A percentile compares a stretch with the other conserved stretches of the same genome.
These are phyloP conservation scores for Momotus momota DNA, from an alignment of 2,797 vertebrate genomes.

Conservation along the genomic window DNA sequence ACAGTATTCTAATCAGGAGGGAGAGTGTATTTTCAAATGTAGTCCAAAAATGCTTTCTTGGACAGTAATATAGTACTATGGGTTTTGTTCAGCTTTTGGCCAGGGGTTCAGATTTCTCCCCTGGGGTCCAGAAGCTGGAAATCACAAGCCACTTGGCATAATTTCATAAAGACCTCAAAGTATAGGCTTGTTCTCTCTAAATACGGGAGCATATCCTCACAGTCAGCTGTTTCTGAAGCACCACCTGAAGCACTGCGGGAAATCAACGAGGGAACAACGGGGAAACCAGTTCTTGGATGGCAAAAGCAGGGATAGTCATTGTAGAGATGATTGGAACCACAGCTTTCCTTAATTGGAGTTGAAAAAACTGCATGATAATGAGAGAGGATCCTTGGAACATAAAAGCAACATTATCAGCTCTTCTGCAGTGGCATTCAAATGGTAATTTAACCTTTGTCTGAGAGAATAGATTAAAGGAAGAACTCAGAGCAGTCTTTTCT, in stretches of 20 bases:
- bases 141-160: constrained; percentile 24
- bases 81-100: constrained; percentile 35
- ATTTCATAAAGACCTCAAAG: constrained; percentile 1
- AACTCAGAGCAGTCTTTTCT: background rate
- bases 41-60: constrained; percentile 57
- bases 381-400: constrained; percentile 21
- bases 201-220: background rate
- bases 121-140: constrained; percentile 27
- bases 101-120: constrained; percentile 27
- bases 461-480: constrained; percentile 43
- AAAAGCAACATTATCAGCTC: constrained; percentile 49
- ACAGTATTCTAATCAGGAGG: constrained; percentile 24
- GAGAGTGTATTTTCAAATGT: constrained; percentile 44
- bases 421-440: constrained; percentile 28
- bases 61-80: background rate
- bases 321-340: background rate
- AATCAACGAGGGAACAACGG: background rate
- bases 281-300: background rate
- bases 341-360: background rate
- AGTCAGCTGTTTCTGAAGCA: constrained; percentile 41
- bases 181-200: background rate
- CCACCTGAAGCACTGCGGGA: constrained; percentile 22
- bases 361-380: constrained; percentile 7
- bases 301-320: background rate
- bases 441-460: constrained; percentile 51